Percentiles rank a stretch among this genome's conserved stretches.
Conservation (phyloP, 2,113 vertebrate genomes). For the Cinclus cinclus region DNA sequence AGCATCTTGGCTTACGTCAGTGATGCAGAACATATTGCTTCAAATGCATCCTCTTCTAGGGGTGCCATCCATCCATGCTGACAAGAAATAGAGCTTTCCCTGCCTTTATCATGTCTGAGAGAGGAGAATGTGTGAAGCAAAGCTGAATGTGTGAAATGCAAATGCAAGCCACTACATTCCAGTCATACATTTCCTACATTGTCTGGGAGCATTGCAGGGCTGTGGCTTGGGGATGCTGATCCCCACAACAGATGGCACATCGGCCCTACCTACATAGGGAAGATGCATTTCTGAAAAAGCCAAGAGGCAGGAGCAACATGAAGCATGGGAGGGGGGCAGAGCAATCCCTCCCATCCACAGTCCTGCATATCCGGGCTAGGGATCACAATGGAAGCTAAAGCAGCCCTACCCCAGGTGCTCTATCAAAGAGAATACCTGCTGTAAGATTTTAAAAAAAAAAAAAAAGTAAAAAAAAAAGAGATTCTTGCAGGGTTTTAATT, state of each 20-base stretch:
- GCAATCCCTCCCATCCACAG: neutral
- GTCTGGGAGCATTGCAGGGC: neutral
- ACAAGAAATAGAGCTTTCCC: slow-evolving; percentile 35
- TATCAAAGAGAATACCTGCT: neutral
- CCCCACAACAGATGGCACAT: slow-evolving; percentile 9
- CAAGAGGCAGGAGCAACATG: neutral
- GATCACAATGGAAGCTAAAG: neutral
- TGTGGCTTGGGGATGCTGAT: neutral
- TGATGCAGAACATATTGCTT: slow-evolving; percentile 54
- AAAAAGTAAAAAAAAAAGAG: neutral
- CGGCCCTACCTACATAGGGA: neutral
- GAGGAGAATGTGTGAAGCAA: slow-evolving; percentile 45
- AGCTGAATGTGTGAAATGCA: slow-evolving; percentile 49
- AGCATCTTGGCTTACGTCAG: slow-evolving; percentile 40
- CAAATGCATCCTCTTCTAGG: slow-evolving; percentile 27
- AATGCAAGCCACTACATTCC: neutral
- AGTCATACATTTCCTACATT: neutral
- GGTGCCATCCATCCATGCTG: slow-evolving; percentile 52
- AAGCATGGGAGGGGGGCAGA: neutral
- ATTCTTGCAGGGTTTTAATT: neutral
- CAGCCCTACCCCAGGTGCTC: neutral
- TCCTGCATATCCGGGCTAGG: accelerated
- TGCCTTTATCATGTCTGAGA: slow-evolving; percentile 55
- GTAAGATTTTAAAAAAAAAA: no score
- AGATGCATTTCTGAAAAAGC: neutral